These are phyloP conservation scores for Cyrtonyx montezumae DNA, from an alignment of 2,113 vertebrate genomes.

Conservation along the genomic window DNA sequence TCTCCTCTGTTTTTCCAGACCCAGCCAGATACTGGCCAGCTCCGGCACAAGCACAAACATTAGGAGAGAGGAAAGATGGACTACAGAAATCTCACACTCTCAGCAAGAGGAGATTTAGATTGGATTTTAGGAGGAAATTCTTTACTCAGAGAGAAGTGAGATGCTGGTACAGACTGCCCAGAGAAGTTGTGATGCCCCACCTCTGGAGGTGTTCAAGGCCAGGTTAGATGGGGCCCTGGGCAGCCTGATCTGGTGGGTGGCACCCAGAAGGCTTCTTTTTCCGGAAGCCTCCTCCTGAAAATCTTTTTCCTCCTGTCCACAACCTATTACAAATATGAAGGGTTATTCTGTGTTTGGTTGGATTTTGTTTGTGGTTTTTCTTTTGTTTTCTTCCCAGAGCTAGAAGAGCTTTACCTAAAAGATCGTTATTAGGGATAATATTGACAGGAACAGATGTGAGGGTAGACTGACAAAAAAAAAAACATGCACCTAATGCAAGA, in stretches of 20 bases:
- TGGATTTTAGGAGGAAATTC: not conserved
- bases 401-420: not conserved
- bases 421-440: not conserved
- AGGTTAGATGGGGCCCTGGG: not conserved
- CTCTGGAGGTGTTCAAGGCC: not conserved
- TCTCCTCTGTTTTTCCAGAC: not conserved
- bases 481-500: conserved; percentile 6
- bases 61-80: not conserved
- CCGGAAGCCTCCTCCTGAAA: not conserved
- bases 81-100: not conserved
- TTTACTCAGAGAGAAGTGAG: too few species aligned
- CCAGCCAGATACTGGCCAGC: not conserved
- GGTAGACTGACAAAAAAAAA: conserved; percentile 31
- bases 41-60: not conserved
- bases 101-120: not conserved
- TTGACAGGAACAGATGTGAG: conserved; percentile 36
- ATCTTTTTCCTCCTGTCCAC: not conserved
- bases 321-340: not conserved
- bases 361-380: not conserved
- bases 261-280: not conserved
- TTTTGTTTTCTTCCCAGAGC: not conserved
- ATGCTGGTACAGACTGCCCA: not conserved
- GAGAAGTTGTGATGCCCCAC: not conserved
- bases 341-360: not conserved
- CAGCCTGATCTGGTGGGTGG: not conserved